phyloP scores from a whole-genome alignment of 2,797 vertebrate genomes.

The Myotis myotis region DNA sequence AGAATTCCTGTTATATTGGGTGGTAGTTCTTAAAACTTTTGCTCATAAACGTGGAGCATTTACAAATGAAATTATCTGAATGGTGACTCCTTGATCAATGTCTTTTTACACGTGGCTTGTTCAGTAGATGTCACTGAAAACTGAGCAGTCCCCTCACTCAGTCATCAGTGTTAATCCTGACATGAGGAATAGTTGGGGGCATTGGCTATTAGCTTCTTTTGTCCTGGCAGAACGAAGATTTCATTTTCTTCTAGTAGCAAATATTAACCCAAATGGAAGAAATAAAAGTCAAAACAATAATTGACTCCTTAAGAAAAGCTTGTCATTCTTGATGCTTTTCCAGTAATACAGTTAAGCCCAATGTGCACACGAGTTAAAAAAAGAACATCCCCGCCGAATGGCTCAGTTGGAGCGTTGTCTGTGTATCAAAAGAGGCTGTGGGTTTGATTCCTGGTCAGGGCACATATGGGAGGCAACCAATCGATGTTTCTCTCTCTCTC shows the following conservation, averaged over 20 bases:
- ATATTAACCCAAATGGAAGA: conserved; percentile 74
- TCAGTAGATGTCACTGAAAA: conserved; percentile 48
- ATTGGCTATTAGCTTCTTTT: background rate
- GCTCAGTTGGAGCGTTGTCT: background rate
- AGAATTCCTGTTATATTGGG: background rate
- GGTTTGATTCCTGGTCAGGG: background rate
- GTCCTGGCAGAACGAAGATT: conserved; percentile 41
- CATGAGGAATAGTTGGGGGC: background rate
- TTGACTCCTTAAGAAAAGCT: conserved; percentile 45
- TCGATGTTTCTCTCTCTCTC: background rate
- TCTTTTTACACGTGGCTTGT: background rate
- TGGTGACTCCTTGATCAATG: background rate
- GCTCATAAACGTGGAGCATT: background rate
- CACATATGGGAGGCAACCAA: background rate
- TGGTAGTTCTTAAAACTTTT: background rate
- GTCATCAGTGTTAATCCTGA: background rate
- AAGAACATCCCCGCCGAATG: background rate
- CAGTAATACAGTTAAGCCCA: background rate
- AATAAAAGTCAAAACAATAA: conserved; percentile 66
- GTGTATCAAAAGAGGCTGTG: background rate
- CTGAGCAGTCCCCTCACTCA: conserved; percentile 17
- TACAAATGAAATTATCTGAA: conserved; percentile 34
- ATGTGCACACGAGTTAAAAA: conserved; percentile 58
- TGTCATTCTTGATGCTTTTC: conserved; percentile 59
- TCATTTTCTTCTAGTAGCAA: conserved; percentile 66